Percentiles rank a stretch among this genome's conserved stretches.
Evolutionary conservation across 1,140 invertebrate genomes (phyloP).

Genomic region (Platorchestia sp.): DNA sequence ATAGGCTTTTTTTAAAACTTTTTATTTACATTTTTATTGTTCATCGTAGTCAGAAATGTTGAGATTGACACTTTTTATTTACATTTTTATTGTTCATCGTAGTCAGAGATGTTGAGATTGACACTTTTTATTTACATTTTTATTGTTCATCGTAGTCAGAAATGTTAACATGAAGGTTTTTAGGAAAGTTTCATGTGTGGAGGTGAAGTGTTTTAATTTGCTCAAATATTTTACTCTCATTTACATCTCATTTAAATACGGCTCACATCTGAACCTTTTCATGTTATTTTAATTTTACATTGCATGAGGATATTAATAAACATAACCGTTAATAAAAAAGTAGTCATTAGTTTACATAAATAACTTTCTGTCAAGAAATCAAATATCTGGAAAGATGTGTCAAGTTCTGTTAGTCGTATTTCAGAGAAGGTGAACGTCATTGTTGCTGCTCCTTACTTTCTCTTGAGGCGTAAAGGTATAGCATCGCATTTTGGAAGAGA

Average conservation of each 20-base stretch:
- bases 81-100: neutral
- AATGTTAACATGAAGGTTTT: neutral
- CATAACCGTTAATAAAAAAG: neutral
- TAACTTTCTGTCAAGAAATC: neutral
- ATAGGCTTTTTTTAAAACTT: neutral
- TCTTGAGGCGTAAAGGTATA: no score
- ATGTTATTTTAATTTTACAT: neutral
- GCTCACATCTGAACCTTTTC: neutral
- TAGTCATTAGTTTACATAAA: neutral
- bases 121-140: neutral
- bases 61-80: neutral
- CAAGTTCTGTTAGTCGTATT: neutral
- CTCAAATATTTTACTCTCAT: neutral
- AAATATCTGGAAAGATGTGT: neutral
- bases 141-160: neutral
- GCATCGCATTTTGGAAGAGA: no score
- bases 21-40: neutral
- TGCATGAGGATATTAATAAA: neutral
- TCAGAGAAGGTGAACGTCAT: neutral
- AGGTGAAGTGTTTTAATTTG: neutral
- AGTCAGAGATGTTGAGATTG: neutral
- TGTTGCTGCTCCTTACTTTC: no score
- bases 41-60: neutral
- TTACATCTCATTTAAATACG: neutral
- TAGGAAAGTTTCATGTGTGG: neutral